A percentile compares a stretch with the other conserved stretches of the same genome.
Evolutionary conservation across 2,888 invertebrate genomes (phyloP).

Genomic region (Euphydryas editha): DNA sequence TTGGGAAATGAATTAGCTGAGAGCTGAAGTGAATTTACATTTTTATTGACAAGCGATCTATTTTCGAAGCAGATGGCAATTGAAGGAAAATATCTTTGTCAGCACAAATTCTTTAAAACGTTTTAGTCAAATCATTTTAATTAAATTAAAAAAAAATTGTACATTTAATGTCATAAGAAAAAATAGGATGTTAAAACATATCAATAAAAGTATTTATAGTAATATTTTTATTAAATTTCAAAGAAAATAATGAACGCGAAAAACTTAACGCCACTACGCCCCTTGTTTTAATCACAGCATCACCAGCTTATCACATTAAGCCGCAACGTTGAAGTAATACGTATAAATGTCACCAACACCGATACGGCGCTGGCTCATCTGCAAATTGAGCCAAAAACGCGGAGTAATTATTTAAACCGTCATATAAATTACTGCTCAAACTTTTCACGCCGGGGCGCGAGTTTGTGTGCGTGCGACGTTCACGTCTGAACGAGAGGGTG

Average conservation of each 20-base stretch:
- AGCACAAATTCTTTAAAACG: slow-evolving; percentile 15
- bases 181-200: background rate
- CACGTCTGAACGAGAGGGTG: slow-evolving; percentile 43
- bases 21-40: slow-evolving; percentile 81
- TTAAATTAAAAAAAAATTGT: background rate
- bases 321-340: slow-evolving; percentile 59
- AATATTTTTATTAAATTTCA: slow-evolving; percentile 6
- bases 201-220: background rate
- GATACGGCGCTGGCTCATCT: slow-evolving; percentile 72
- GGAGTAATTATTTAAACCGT: slow-evolving; percentile 83
- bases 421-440: slow-evolving; percentile 83
- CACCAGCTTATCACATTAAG: slow-evolving; percentile 48
- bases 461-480: slow-evolving; percentile 55
- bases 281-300: slow-evolving; percentile 42
- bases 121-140: slow-evolving; percentile 12
- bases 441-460: slow-evolving; percentile 70
- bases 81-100: slow-evolving; percentile 56
- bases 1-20: slow-evolving; percentile 81
- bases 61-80: slow-evolving; percentile 76
- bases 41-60: slow-evolving; percentile 83
- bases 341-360: slow-evolving; percentile 69
- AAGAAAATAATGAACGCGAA: background rate
- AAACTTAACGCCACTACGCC: slow-evolving; percentile 15
- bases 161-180: background rate
- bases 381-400: slow-evolving; percentile 83